Evolutionary conservation across 2,888 invertebrate genomes (phyloP).

Genomic region (Beris chalybata): DNA sequence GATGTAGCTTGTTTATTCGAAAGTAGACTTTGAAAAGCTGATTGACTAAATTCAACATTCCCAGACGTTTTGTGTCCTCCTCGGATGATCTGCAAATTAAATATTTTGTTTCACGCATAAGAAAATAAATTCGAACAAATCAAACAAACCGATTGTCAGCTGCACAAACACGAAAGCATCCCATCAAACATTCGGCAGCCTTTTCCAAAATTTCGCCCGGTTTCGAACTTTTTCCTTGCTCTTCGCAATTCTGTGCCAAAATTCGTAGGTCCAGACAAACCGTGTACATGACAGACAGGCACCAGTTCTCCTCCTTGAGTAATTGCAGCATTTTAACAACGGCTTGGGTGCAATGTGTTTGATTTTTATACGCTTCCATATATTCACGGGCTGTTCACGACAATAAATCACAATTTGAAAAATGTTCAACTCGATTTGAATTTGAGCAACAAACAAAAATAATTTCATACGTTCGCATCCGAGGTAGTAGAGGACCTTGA

Average conservation of each 20-base stretch:
- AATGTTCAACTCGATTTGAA: not conserved
- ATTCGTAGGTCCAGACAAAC: conserved; percentile 86
- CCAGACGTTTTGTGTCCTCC: conserved; percentile 90
- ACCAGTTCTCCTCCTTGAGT: conserved; percentile 96
- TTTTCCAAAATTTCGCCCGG: conserved; percentile 72
- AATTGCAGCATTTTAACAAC: conserved; percentile 81
- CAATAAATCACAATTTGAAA: conserved; percentile 23
- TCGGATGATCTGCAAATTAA: conserved; percentile 66
- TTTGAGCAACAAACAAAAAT: not conserved
- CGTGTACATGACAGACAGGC: conserved; percentile 88
- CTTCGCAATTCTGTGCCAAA: conserved; percentile 80
- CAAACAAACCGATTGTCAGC: conserved; percentile 74
- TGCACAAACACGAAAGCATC: conserved; percentile 92
- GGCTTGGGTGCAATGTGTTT: conserved; percentile 74
- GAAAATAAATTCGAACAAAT: not conserved
- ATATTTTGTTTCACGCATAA: not conserved
- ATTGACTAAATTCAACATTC: conserved; percentile 95
- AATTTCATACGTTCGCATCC: conserved; percentile 56
- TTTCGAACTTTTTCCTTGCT: conserved; percentile 57
- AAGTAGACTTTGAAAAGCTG: conserved; percentile 95
- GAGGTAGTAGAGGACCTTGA: conserved; percentile 64
- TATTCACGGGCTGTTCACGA: conserved; percentile 56
- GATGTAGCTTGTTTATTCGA: conserved; percentile 84
- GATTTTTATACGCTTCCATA: conserved; percentile 74
- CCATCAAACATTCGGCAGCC: conserved; percentile 90